Conservation (phyloP, 2,888 invertebrate species). For the Aleiodes testaceus region DNA sequence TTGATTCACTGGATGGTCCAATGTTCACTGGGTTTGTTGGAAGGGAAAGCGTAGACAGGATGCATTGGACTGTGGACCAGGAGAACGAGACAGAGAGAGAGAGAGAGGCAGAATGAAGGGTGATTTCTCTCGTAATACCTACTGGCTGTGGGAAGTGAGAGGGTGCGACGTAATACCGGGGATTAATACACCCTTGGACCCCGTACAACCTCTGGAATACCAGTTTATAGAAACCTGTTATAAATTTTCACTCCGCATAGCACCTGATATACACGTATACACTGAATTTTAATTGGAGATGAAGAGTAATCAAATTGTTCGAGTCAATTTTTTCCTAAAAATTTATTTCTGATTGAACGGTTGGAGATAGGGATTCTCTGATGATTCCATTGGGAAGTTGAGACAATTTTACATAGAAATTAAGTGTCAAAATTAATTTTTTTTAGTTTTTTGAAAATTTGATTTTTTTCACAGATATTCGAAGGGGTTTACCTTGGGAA, state of each 20-base stretch:
- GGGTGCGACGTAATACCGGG: constrained; percentile 48
- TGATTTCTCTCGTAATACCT: constrained; percentile 53
- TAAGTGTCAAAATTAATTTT: no score
- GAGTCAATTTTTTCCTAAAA: no score
- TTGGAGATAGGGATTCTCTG: no score
- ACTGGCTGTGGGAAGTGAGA: constrained; percentile 43
- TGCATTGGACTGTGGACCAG: constrained; percentile 12
- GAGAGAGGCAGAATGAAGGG: constrained; percentile 49
- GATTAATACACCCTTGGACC: constrained; percentile 53
- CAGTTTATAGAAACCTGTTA: constrained; percentile 62
- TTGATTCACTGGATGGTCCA: constrained; percentile 46
- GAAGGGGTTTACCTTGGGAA: no score
- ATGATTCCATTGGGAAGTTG: no score
- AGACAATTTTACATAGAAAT: no score
- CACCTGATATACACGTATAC: constrained; percentile 24
- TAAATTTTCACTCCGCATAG: constrained; percentile 45
- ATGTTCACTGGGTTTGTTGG: constrained; percentile 21
- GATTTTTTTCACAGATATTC: no score
- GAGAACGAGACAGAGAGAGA: neutral
- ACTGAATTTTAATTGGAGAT: neutral
- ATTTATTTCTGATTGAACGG: no score
- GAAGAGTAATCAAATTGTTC: neutral
- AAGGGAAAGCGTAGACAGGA: constrained; percentile 39
- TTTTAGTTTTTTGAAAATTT: no score
- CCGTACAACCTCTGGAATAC: constrained; percentile 53